Evolutionary conservation across 2,113 vertebrate genomes (phyloP), one percentile per base, ranked within the genome.

Genomic region (Sprattus sprattus): DNA sequence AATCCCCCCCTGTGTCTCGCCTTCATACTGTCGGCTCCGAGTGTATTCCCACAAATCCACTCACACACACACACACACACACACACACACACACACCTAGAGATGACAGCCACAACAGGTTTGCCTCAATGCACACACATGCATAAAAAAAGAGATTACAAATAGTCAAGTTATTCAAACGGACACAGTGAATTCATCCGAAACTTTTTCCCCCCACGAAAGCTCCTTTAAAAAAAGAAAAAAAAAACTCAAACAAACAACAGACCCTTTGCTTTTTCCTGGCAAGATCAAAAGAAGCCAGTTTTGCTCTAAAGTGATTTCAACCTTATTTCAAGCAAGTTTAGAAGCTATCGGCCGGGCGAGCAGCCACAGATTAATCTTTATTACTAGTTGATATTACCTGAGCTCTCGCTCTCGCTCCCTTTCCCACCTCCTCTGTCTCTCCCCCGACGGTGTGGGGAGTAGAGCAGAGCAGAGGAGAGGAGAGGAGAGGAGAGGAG

Each of bases 311-410:
- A 94, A 94, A 95, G 94, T 94, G 93, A 95, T 95, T 95, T 93
- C 91, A 94, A 91, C 92, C 94, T 95, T 93, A 95, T 95, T 95
- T 94, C 92, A 92, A 92, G 93, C 94, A 95, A 94, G 93, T 95
- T 95, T 95, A 91, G 94, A 95, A 94, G 93, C 94, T 92, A 94
- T 95, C 92, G 93, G 90, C 92, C 85, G 91, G 83, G 92, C 92
- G 91, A 94, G 92, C 89, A 94, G 94, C 94, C 94, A 94, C 92
- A 95, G 94, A 96, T 96, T 95, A 95, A 96, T 96, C 95, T 95
- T 95, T 95, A 95, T 96, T 95, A 95, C 93, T 91, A 92, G 92
- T 95, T 95, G 94, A 95, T 95, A 95, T 95, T 95, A 94, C 93
- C 91, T 93, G 89, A 92, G 92, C 94, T 90, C 91, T 89, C 85